phyloP scores from a whole-genome alignment of 2,113 vertebrate species.

The Seriola dumerili region DNA sequence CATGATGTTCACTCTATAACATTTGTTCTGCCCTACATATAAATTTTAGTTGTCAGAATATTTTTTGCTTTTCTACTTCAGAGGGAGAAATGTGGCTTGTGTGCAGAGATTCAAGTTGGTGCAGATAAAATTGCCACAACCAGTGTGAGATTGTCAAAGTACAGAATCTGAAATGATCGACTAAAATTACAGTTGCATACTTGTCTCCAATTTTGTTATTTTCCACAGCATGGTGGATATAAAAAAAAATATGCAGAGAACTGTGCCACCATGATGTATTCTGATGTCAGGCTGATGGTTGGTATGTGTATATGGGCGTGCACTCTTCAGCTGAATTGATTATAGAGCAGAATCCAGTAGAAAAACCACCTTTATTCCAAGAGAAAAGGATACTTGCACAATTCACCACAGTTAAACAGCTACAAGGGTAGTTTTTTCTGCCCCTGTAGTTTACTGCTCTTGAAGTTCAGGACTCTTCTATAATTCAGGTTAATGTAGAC shows the following conservation, averaged over 20 bases:
- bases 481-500: constrained; percentile 1
- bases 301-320: constrained; percentile 15
- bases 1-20: neutral
- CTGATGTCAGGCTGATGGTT: constrained; percentile 15
- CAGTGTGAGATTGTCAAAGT: neutral
- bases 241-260: neutral
- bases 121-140: neutral
- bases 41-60: neutral
- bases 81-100: neutral
- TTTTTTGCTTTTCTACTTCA: neutral
- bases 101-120: constrained; percentile 4
- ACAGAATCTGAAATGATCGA: constrained; percentile 18
- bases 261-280: neutral
- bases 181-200: constrained; percentile 15
- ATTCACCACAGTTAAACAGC: constrained; percentile 20
- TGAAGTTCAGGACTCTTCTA: neutral
- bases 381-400: constrained; percentile 10
- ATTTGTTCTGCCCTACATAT: neutral
- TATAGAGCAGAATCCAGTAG: constrained; percentile 16
- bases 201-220: neutral
- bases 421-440: neutral
- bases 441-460: neutral
- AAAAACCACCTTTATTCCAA: constrained; percentile 27
- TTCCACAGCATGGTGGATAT: neutral
- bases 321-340: constrained; percentile 17